These are phyloP conservation scores for Crotalus helleri DNA, from an alignment of 2,113 vertebrate species.

Conservation along the genomic window DNA sequence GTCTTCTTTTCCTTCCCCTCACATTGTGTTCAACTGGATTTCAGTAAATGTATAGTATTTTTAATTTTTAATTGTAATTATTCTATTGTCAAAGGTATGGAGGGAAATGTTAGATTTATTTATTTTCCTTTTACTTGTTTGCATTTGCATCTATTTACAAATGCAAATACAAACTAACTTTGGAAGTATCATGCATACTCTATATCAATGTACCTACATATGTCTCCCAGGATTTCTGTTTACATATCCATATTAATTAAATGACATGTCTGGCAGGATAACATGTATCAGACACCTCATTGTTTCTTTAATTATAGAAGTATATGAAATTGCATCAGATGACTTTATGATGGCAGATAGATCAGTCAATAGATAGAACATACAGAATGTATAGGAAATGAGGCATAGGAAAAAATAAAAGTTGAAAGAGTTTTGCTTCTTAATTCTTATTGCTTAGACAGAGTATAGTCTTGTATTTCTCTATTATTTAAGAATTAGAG, in stretches of 20 bases:
- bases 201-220: background rate
- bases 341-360: background rate
- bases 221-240: background rate
- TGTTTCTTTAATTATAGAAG: background rate
- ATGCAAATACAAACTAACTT: background rate
- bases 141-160: conserved; percentile 3
- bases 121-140: conserved; percentile 22
- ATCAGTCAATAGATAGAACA: background rate
- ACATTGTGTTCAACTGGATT: too few species aligned
- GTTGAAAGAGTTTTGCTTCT: background rate
- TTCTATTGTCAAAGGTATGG: conserved; percentile 27
- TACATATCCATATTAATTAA: background rate
- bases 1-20: background rate
- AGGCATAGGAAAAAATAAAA: background rate
- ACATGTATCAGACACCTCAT: background rate
- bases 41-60: background rate
- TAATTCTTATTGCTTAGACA: background rate
- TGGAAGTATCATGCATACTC: background rate
- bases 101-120: background rate
- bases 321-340: background rate
- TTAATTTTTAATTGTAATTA: conserved; percentile 41
- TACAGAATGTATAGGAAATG: background rate
- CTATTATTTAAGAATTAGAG: background rate
- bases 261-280: background rate
- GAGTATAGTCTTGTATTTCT: background rate